These are phyloP conservation scores for Brenthis daphne DNA, from an alignment of 2,888 invertebrate species.

Conservation along the genomic window DNA sequence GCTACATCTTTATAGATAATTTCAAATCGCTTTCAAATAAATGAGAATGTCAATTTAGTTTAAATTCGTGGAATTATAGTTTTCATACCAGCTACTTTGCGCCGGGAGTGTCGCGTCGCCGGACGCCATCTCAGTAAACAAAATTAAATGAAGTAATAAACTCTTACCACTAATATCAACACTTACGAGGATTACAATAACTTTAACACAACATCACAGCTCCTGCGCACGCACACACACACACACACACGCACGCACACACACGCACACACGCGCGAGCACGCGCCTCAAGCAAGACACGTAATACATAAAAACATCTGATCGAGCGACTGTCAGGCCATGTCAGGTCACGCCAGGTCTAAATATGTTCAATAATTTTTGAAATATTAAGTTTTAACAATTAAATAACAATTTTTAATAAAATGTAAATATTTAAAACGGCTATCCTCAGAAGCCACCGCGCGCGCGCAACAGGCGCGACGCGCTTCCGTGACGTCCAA, in stretches of 20 bases:
- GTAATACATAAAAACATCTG: too few species aligned
- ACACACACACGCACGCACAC: conserved; percentile 12
- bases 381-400: conserved; percentile 10
- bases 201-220: conserved; percentile 35
- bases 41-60: neutral
- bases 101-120: neutral
- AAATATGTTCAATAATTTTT: conserved; percentile 16
- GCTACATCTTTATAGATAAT: conserved; percentile 5
- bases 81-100: neutral
- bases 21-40: neutral
- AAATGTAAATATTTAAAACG: neutral
- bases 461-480: neutral
- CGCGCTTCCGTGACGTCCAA: too few species aligned
- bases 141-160: neutral
- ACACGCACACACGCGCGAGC: conserved; percentile 5
- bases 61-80: neutral
- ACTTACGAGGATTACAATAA: conserved; percentile 28
- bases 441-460: neutral
- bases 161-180: conserved; percentile 35
- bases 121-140: neutral
- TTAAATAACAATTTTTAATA: conserved; percentile 18
- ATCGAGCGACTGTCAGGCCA: too few species aligned
- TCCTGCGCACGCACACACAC: conserved; percentile 27
- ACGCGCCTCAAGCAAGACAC: neutral
- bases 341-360: neutral